These are phyloP conservation scores for Thereva unica DNA, from an alignment of 2,888 invertebrate species.

Conservation along the genomic window DNA sequence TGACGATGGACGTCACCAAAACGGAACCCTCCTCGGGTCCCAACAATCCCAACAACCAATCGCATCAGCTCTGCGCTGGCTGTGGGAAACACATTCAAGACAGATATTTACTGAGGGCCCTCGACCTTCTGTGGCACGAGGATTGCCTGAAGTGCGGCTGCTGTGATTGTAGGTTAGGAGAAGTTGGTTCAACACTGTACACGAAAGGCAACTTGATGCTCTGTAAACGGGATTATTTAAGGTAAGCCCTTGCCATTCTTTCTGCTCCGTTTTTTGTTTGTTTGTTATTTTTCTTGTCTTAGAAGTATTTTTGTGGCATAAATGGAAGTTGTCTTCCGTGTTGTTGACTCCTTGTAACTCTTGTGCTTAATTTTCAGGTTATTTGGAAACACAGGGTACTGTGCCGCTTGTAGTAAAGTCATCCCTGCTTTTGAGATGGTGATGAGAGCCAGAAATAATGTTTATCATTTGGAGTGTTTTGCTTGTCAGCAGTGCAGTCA, in stretches of 20 bases:
- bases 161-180: slow-evolving; percentile 94
- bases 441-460: slow-evolving; percentile 95
- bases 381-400: slow-evolving; percentile 94
- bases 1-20: slow-evolving; percentile 89
- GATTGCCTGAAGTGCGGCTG: slow-evolving; percentile 97
- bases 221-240: slow-evolving; percentile 94
- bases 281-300: neutral
- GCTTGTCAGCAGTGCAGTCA: slow-evolving; percentile 98
- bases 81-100: slow-evolving; percentile 94
- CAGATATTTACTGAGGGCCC: slow-evolving; percentile 85
- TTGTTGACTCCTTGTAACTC: neutral
- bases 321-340: neutral
- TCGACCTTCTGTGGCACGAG: slow-evolving; percentile 96
- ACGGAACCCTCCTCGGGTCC: slow-evolving; percentile 65
- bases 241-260: slow-evolving; percentile 61
- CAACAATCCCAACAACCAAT: slow-evolving; percentile 56
- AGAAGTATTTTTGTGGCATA: neutral
- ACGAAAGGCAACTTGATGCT: slow-evolving; percentile 94
- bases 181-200: slow-evolving; percentile 94
- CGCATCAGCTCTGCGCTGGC: slow-evolving; percentile 75
- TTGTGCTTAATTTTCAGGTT: slow-evolving; percentile 62
- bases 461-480: slow-evolving; percentile 97
- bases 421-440: slow-evolving; percentile 99
- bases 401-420: slow-evolving; percentile 95
- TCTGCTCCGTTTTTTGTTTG: neutral